phyloP scores from a whole-genome alignment of 2,113 vertebrate genomes.

The Azemiops feae region DNA sequence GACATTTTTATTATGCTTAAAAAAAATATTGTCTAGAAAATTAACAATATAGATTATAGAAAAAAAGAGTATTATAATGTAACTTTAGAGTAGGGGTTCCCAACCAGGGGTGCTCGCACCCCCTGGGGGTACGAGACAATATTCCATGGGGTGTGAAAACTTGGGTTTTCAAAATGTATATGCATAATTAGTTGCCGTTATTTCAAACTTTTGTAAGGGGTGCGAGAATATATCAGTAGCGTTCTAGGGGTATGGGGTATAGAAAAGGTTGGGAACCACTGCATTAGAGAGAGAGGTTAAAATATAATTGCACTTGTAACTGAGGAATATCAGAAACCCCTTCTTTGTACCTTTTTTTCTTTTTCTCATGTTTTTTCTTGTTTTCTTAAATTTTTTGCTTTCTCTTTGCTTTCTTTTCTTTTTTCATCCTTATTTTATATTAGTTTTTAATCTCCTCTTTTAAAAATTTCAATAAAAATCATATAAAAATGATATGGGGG shows the following conservation, averaged over 20 bases:
- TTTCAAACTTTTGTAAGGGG: no score
- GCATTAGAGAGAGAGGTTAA: not conserved
- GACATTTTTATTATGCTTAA: not conserved
- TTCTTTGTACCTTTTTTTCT: not conserved
- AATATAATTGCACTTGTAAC: not conserved
- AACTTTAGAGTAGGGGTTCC: not conserved
- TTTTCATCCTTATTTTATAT: not conserved
- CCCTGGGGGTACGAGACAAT: no score
- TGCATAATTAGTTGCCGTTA: no score
- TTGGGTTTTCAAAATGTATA: no score
- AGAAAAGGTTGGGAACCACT: no score
- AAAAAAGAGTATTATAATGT: not conserved
- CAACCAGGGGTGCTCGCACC: no score
- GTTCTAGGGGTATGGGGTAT: no score
- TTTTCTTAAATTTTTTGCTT: not conserved
- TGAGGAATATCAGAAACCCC: not conserved
- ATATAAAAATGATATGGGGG: not conserved
- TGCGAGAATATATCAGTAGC: no score
- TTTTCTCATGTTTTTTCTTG: not conserved
- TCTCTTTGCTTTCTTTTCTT: not conserved
- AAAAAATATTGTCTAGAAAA: not conserved
- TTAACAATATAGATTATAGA: not conserved
- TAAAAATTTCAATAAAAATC: not conserved
- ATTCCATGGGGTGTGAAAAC: no score
- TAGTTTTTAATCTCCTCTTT: not conserved